Evolutionary conservation across 2,888 invertebrate genomes (phyloP), one percentile per base, ranked within the genome.

Genomic region (Mamestra brassicae): DNA sequence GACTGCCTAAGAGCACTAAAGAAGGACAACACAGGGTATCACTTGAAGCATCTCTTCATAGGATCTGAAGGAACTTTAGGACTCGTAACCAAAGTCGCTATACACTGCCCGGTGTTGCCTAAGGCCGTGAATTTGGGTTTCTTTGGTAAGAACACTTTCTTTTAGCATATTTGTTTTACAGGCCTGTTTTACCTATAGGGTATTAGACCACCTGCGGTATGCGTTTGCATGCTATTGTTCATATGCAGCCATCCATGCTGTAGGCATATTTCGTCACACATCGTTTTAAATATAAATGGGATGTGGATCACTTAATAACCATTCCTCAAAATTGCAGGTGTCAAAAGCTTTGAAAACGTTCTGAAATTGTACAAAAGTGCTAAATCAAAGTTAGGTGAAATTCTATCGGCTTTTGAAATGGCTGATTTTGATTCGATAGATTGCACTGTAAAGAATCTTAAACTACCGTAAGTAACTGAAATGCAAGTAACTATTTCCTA

Each of bases 21-120:
- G 91, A 99, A 99, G 93, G 99, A 99, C 93, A 99, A 99, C 93
- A 99, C 99, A 0, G 99, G 99, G 0, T 99, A 99, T 92, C 99
- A 99, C 92, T 95, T 99, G 87, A 99, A 99, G 91, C 99, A 99
- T 94, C 94, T 99, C 78, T 99, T 99, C 92, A 98, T 99, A 87
- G 99, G 99, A 17, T 99, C 99, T 0, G 99, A 99, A 96, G 99
- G 99, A 64, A 99, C 99, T 0, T 96, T 99, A 69, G 99, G 99
- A 17, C 93, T 99, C 7, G 98, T 99, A 10, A 99, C 99, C 0
- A 98, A 98, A 95, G 98, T 99, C 7, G 98, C 99, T 4, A 97
- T 99, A 78, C 97, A 99, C 74, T 99, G 99, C 93, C 99, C 99
- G 1, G 97, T 98, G 0, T 97, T 97, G 89, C 98, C 99, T 0